Evolutionary conservation across 2,888 invertebrate species (phyloP).

Genomic region (Dusona sp.): DNA sequence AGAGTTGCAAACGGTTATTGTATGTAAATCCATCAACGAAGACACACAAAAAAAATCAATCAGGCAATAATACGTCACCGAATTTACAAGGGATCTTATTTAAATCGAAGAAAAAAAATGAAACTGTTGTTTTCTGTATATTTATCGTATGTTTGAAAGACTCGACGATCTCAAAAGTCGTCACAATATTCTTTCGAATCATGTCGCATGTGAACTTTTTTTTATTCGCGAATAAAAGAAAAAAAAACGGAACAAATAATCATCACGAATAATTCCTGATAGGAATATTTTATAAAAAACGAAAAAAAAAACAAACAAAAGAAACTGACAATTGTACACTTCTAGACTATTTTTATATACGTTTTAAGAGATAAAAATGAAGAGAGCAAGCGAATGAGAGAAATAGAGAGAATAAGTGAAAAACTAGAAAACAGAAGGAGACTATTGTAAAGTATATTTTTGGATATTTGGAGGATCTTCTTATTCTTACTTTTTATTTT

Average conservation of each 20-base stretch:
- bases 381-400: constrained; percentile 20
- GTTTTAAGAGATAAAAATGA: constrained; percentile 75
- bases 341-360: constrained; percentile 81
- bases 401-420: constrained; percentile 25
- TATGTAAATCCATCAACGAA: constrained; percentile 35
- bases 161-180: constrained; percentile 12
- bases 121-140: constrained; percentile 3
- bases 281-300: constrained; percentile 49
- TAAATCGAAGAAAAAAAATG: neutral
- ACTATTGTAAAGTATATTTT: constrained; percentile 73
- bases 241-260: constrained; percentile 13
- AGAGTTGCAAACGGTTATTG: constrained; percentile 37
- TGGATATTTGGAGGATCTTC: constrained; percentile 69
- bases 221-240: constrained; percentile 17
- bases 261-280: constrained; percentile 44
- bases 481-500: constrained; percentile 73
- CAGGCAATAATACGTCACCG: constrained; percentile 38
- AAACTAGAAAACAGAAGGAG: constrained; percentile 57
- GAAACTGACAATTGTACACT: constrained; percentile 77
- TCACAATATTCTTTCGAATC: constrained; percentile 37
- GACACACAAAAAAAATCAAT: constrained; percentile 29
- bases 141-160: neutral
- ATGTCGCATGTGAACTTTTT: constrained; percentile 18
- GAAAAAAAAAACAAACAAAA: constrained; percentile 52
- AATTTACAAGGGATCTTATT: constrained; percentile 32